These are phyloP conservation scores for Indri indri DNA, from an alignment of 2,113 vertebrate genomes.

Conservation along the genomic window DNA sequence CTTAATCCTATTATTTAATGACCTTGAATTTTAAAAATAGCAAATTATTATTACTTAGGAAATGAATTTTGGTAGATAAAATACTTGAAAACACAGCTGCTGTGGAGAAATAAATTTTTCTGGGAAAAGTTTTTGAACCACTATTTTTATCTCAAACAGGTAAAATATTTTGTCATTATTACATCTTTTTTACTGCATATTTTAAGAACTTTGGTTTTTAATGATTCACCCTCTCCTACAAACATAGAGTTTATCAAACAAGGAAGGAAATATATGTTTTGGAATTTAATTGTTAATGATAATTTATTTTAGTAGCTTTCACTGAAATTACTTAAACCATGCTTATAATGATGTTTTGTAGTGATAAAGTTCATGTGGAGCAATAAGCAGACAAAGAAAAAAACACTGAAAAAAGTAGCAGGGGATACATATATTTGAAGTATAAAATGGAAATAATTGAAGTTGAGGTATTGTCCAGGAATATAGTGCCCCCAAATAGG, in stretches of 20 bases:
- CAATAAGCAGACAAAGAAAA: neutral
- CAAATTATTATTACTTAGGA: neutral
- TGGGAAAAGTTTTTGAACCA: neutral
- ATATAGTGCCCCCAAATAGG: neutral
- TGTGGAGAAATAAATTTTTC: neutral
- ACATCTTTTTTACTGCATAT: conserved; percentile 12
- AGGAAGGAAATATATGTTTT: neutral
- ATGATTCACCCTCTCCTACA: neutral
- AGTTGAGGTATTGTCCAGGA: neutral
- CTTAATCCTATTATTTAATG: neutral
- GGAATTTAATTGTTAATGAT: neutral
- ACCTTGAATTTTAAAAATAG: neutral
- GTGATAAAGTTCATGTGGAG: neutral
- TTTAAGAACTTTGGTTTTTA: conserved; percentile 22
- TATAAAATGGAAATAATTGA: neutral
- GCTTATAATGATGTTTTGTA: neutral
- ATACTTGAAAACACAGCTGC: neutral
- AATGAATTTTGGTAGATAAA: conserved; percentile 38
- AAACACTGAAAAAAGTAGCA: neutral
- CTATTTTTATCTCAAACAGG: neutral
- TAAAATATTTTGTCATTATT: neutral
- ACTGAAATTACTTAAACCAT: neutral
- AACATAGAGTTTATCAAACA: neutral
- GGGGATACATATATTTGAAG: neutral
- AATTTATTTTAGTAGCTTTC: neutral